These are phyloP conservation scores for Tribolium madens DNA, from an alignment of 1,140 invertebrate genomes.

Conservation along the genomic window DNA sequence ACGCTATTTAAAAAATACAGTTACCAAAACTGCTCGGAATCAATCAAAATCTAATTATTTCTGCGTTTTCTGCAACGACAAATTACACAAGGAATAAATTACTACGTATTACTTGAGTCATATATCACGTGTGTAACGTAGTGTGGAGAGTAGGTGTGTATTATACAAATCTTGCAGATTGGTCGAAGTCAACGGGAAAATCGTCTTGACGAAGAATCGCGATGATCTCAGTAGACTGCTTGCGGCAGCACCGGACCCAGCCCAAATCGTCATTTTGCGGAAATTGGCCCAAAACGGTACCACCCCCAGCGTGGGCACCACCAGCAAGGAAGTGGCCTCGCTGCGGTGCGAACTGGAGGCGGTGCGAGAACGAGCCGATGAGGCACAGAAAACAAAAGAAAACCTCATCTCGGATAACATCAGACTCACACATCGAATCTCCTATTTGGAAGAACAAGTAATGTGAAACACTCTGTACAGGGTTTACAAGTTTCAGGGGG, in stretches of 20 bases:
- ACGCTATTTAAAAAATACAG: constrained; percentile 12
- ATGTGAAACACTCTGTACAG: no score
- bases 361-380: constrained; percentile 71
- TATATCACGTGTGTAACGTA: neutral
- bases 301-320: constrained; percentile 53
- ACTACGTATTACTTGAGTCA: constrained; percentile 1
- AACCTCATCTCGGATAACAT: constrained; percentile 82
- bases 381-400: constrained; percentile 73
- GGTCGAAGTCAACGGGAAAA: constrained; percentile 86
- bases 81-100: neutral
- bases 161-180: constrained; percentile 70
- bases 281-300: constrained; percentile 65
- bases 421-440: constrained; percentile 86
- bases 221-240: constrained; percentile 78
- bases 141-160: constrained; percentile 10
- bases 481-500: neutral
- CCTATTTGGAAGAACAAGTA: constrained; percentile 90
- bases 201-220: constrained; percentile 76
- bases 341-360: constrained; percentile 69
- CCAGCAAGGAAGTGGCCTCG: constrained; percentile 62
- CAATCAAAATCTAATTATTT: neutral
- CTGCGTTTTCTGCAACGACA: neutral
- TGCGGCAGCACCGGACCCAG: constrained; percentile 70
- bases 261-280: constrained; percentile 67
- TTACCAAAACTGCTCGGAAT: neutral